These are phyloP conservation scores for Caenorhabditis sp. DNA, from an alignment of 2,888 invertebrate genomes.

Conservation along the genomic window DNA sequence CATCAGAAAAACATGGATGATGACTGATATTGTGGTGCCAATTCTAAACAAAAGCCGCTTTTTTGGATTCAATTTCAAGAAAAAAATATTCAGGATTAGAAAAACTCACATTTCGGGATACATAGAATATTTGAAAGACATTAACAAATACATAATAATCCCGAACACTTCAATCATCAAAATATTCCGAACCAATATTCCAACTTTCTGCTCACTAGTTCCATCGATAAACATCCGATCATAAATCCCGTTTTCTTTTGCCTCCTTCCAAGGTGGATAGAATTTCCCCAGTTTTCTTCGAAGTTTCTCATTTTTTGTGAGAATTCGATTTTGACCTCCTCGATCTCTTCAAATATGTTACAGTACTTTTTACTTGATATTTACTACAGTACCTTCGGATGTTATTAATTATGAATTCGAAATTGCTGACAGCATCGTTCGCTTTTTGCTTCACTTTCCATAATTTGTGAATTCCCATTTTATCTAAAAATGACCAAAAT, in stretches of 20 bases:
- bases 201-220: slow-evolving; percentile 28
- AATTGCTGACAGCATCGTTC: slow-evolving; percentile 20
- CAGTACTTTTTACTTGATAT: too few relatives aligned
- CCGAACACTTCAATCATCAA: slow-evolving; percentile 52
- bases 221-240: slow-evolving; percentile 26
- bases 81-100: background rate
- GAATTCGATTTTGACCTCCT: slow-evolving; percentile 21
- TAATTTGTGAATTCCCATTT: slow-evolving; percentile 29
- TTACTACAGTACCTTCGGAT: slow-evolving; percentile 20
- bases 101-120: slow-evolving; percentile 42
- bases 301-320: slow-evolving; percentile 12
- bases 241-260: slow-evolving; percentile 15
- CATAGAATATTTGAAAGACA: slow-evolving; percentile 55
- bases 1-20: slow-evolving; percentile 45
- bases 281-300: slow-evolving; percentile 17
- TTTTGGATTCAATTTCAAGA: too few relatives aligned
- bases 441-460: slow-evolving; percentile 34
- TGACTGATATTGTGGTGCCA: slow-evolving; percentile 44
- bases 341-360: slow-evolving; percentile 28
- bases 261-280: slow-evolving; percentile 36
- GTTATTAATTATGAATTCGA: slow-evolving; percentile 30
- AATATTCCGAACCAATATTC: slow-evolving; percentile 32
- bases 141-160: slow-evolving; percentile 49
- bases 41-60: too few relatives aligned
- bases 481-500: slow-evolving; percentile 1